These are phyloP conservation scores for Centrocercus urophasianus DNA, from an alignment of 2,113 vertebrate species.

Conservation along the genomic window DNA sequence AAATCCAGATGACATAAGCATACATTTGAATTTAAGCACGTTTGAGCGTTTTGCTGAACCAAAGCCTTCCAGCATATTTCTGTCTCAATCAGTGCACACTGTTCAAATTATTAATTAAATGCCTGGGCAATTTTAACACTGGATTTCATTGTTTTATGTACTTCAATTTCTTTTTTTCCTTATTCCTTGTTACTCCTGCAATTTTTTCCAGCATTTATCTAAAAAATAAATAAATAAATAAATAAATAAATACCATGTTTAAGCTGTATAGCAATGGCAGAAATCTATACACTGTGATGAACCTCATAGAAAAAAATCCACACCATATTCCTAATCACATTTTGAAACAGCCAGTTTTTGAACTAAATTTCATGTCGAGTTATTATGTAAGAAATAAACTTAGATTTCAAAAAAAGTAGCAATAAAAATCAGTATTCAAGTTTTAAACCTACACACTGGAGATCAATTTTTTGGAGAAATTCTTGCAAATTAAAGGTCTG, in stretches of 20 bases:
- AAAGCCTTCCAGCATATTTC: neutral
- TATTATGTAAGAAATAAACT: neutral
- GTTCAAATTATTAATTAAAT: conserved; percentile 26
- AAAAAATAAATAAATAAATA: too few species aligned
- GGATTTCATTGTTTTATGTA: neutral
- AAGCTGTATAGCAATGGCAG: neutral
- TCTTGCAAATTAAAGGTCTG: neutral
- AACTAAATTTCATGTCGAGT: neutral
- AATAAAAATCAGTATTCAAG: neutral
- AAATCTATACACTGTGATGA: neutral
- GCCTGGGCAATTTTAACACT: neutral
- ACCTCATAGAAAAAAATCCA: neutral
- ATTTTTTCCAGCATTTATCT: neutral
- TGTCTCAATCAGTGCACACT: neutral
- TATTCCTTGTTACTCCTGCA: neutral
- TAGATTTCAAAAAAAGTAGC: neutral
- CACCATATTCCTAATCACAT: neutral
- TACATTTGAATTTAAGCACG: neutral
- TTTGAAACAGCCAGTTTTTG: neutral
- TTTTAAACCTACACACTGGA: neutral
- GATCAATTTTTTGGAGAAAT: neutral
- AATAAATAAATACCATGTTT: neutral
- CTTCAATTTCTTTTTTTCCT: neutral
- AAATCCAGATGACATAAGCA: neutral
- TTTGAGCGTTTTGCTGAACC: neutral